Base-by-base conservation (phyloP, 2,888 invertebrate genomes). In the Synergus japonicus region DNA sequence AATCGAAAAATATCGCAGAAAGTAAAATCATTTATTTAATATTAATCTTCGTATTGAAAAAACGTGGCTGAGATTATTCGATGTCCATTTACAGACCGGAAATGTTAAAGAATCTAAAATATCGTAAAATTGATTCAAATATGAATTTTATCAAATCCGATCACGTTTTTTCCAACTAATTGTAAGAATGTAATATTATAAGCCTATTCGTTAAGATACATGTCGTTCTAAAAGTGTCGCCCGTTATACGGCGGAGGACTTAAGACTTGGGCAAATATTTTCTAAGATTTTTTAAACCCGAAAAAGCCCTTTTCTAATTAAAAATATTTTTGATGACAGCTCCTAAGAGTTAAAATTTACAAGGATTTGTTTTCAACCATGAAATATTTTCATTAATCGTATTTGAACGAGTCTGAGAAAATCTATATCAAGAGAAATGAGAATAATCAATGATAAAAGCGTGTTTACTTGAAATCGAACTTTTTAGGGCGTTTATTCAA, bases 241-340 rank as follows among this genome's bases (percentile, higher is more conserved):
- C 69, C 69, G 69, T 73, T 73, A 73, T 73, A 73, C 69, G 69
- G 69, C 49, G 49, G 69, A 73, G 69, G 69, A 73, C 69, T 73
- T 49, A 4, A 54, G 69, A 73, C 54, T 73, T 73, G 69, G 37
- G 29, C 49, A 73, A 54, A 73, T 49, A 73, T 73, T 49, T 73
- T 54, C 46, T 73, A 37, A 73, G 49, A 37, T 49, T 49, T 73
- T 73, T 54, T 37, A 73, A 73, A 73, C 46, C 13, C 4, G 4
- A 7, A 69, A 29, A 15, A 3, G 15, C 49, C 67, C 41, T 37
- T 65, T 64, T 22, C 37, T 37, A 29, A 29, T 37, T 43, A 43
- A n/a, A 41, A 9, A 41, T 65, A 65, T 65, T 65, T 65, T 60
- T 60, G 22, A 60, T 22, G 22, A 3, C 9, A 22, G 12, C 18